Evolutionary conservation across 1,140 invertebrate species (phyloP).

Genomic region (Cryptotermes secundus): DNA sequence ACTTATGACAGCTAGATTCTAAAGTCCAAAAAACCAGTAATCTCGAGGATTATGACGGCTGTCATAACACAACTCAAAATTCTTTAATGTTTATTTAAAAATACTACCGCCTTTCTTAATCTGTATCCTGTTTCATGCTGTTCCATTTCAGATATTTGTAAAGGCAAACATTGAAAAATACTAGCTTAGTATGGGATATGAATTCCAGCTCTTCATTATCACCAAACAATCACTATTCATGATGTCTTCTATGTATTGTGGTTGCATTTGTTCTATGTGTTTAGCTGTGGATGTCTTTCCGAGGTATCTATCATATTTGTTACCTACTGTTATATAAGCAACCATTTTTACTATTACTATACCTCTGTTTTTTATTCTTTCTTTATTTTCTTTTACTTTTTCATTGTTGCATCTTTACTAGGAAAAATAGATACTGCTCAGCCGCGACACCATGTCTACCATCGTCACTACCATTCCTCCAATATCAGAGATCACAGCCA

Average conservation of each 20-base stretch:
- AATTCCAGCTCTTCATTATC: neutral
- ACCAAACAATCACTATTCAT: neutral
- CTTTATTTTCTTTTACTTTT: conserved; percentile 33
- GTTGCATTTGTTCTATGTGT: conserved; percentile 33
- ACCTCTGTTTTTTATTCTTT: conserved; percentile 25
- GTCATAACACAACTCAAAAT: no score
- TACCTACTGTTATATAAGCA: conserved; percentile 22
- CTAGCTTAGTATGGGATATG: conserved; percentile 15
- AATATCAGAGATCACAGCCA: conserved; percentile 31
- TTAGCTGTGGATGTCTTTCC: conserved; percentile 10
- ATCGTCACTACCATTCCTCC: conserved; percentile 31
- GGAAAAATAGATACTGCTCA: conserved; percentile 56
- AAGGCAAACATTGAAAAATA: no score
- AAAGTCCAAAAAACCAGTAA: no score
- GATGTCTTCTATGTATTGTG: conserved; percentile 46
- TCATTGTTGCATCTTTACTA: conserved; percentile 32
- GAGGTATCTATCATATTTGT: neutral
- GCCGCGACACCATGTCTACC: conserved; percentile 44
- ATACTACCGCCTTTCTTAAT: no score
- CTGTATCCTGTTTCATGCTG: no score
- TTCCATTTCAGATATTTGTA: no score
- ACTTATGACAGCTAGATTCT: no score
- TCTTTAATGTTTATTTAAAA: no score
- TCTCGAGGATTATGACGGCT: no score
- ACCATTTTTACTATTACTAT: conserved; percentile 29